phyloP scores from a whole-genome alignment of 2,888 invertebrate species.

The Baccha elongata region DNA sequence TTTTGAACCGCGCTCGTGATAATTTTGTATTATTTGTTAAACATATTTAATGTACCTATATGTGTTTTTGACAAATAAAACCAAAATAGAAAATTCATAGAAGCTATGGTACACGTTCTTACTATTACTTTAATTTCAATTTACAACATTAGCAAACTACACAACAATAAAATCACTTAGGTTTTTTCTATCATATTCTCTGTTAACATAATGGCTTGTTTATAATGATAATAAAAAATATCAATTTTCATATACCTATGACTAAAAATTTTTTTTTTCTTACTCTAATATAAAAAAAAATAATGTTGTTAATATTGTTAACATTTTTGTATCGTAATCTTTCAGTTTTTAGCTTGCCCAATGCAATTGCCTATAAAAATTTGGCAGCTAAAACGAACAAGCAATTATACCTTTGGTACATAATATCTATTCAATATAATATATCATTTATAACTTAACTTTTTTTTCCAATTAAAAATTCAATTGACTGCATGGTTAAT shows the following conservation, averaged over 20 bases:
- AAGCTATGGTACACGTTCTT: slow-evolving; percentile 21
- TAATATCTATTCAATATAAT: slow-evolving; percentile 14
- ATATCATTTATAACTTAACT: slow-evolving; percentile 11
- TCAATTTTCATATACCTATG: slow-evolving; percentile 40
- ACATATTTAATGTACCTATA: too few relatives aligned
- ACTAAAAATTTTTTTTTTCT: slow-evolving; percentile 15
- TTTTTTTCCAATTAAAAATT: slow-evolving; percentile 32
- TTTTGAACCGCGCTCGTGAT: slow-evolving; percentile 74
- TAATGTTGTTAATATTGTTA: slow-evolving; percentile 56
- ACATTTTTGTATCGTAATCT: slow-evolving; percentile 49
- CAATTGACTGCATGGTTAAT: slow-evolving; percentile 56
- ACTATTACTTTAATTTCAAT: slow-evolving; percentile 46
- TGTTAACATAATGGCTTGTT: slow-evolving; percentile 36
- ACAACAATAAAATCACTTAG: slow-evolving; percentile 73
- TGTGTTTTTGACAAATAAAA: slow-evolving; percentile 33
- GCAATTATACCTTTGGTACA: slow-evolving; percentile 27
- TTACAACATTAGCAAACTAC: slow-evolving; percentile 71
- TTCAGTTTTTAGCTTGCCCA: slow-evolving; percentile 43
- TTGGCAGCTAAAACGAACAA: slow-evolving; percentile 37
- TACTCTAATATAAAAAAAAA: slow-evolving; percentile 13
- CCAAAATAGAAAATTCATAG: slow-evolving; percentile 30
- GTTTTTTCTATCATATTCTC: slow-evolving; percentile 41
- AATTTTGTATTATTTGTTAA: slow-evolving; percentile 22
- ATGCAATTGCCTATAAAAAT: slow-evolving; percentile 44
- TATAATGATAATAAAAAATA: slow-evolving; percentile 44